phyloP scores from a whole-genome alignment of 2,113 vertebrate genomes.

The Phrynosoma platyrhinos region DNA sequence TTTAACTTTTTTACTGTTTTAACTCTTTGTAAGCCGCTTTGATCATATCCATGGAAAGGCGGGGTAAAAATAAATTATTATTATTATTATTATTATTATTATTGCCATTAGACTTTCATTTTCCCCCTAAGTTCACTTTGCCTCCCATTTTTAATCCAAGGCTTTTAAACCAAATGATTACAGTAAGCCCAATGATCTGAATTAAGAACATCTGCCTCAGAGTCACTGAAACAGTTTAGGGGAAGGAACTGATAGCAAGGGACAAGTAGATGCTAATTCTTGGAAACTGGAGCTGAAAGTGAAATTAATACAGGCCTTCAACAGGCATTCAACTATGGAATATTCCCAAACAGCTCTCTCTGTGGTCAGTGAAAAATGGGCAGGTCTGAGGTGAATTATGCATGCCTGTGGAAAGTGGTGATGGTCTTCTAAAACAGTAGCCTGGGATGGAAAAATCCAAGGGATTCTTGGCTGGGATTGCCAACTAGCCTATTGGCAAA shows the following conservation, averaged over 20 bases:
- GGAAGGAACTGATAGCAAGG: background rate
- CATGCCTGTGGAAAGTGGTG: background rate
- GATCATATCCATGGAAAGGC: no score
- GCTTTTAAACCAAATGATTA: background rate
- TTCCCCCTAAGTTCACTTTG: background rate
- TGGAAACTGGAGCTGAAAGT: background rate
- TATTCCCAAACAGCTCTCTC: background rate
- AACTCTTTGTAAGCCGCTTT: no score
- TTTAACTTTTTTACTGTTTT: no score
- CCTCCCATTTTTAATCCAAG: background rate
- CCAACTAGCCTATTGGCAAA: background rate
- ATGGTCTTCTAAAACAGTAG: background rate
- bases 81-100: no score
- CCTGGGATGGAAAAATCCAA: background rate
- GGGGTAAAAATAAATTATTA: no score
- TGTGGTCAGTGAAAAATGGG: background rate
- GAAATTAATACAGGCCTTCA: background rate
- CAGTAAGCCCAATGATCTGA: constrained; percentile 7
- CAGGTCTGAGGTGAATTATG: background rate
- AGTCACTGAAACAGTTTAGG: background rate
- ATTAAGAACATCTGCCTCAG: constrained; percentile 11
- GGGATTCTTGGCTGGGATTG: background rate
- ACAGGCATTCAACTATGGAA: background rate
- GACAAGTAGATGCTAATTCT: constrained; percentile 11
- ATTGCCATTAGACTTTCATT: background rate